A percentile compares a stretch with the other conserved stretches of the same genome.
Conservation (phyloP, 2,113 vertebrate genomes). For the Oncorhynchus tshawytscha region DNA sequence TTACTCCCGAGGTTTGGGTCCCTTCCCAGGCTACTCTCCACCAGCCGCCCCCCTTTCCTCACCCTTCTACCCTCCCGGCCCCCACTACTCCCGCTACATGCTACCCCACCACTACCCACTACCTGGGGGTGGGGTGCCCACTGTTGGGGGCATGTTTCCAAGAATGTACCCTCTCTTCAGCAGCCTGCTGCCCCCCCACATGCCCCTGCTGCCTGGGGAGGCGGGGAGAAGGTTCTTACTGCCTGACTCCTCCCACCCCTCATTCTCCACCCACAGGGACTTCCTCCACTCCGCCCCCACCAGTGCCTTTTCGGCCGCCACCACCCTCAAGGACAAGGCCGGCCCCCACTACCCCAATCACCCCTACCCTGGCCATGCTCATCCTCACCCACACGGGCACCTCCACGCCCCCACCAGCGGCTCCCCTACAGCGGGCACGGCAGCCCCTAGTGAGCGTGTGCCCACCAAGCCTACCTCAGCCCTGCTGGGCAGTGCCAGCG, state of each 20-base stretch:
- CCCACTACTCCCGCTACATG: slow-evolving; percentile 85
- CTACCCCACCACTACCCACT: slow-evolving; percentile 79
- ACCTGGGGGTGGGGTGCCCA: slow-evolving; percentile 66
- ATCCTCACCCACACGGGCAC: slow-evolving; percentile 53
- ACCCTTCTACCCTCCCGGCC: slow-evolving; percentile 74
- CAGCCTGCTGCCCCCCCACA: slow-evolving; percentile 78
- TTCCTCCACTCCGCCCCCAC: slow-evolving; percentile 85
- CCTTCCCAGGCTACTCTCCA: slow-evolving; percentile 82
- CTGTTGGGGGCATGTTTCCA: slow-evolving; percentile 80
- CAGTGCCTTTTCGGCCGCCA: slow-evolving; percentile 91
- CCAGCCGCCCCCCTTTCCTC: slow-evolving; percentile 77
- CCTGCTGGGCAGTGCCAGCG: slow-evolving; percentile 71
- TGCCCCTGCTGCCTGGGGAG: slow-evolving; percentile 82
- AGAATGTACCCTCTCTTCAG: slow-evolving; percentile 87
- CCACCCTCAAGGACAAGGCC: slow-evolving; percentile 86
- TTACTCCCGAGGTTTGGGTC: slow-evolving; percentile 78
- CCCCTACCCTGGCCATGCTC: slow-evolving; percentile 36
- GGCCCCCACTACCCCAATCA: slow-evolving; percentile 47
- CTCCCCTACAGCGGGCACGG: slow-evolving; percentile 88
- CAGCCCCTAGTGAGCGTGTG: slow-evolving; percentile 83
- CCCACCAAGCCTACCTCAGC: slow-evolving; percentile 97
- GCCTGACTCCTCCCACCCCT: slow-evolving; percentile 67
- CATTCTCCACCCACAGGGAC: slow-evolving; percentile 76
- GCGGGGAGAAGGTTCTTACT: slow-evolving; percentile 78
- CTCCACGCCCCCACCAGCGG: slow-evolving; percentile 85